phyloP scores from a whole-genome alignment of 1,140 invertebrate species.

The Gryllus bimaculatus region DNA sequence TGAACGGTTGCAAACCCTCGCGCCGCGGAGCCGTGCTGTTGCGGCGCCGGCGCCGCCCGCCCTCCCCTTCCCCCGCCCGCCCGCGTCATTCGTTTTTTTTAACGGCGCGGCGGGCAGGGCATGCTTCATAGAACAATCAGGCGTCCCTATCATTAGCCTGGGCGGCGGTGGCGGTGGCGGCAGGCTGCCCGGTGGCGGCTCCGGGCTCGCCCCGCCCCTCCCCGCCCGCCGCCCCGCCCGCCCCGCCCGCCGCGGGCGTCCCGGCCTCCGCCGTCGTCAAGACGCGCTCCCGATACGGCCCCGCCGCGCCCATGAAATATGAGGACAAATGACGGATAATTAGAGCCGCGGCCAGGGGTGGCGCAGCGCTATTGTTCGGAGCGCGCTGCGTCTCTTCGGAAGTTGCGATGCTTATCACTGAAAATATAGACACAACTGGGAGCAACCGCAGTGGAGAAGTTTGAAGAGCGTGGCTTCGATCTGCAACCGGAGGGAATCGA shows the following conservation, averaged over 20 bases:
- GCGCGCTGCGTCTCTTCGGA: not conserved
- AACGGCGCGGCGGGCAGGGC: not conserved
- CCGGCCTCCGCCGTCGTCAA: not conserved
- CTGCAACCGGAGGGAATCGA: too few species aligned
- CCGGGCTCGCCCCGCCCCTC: too few species aligned
- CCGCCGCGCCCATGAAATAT: not conserved
- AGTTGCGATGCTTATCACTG: too few species aligned
- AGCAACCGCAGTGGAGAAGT: too few species aligned
- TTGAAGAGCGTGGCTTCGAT: too few species aligned
- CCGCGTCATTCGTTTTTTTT: not conserved
- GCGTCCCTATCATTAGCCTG: not conserved
- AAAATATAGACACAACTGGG: too few species aligned
- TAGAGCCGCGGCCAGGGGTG: not conserved
- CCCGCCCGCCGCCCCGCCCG: too few species aligned
- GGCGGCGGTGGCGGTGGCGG: not conserved
- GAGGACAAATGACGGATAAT: not conserved
- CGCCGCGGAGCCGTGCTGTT: too few species aligned
- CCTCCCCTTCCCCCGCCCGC: too few species aligned
- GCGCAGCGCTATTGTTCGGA: not conserved
- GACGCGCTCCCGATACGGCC: not conserved
- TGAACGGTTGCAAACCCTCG: too few species aligned
- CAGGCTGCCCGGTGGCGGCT: not conserved
- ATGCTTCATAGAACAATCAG: conserved; percentile 4
- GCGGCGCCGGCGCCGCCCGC: too few species aligned
- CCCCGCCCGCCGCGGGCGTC: too few species aligned